phyloP scores from a whole-genome alignment of 2,113 vertebrate species.

The Hypanus sabinus region DNA sequence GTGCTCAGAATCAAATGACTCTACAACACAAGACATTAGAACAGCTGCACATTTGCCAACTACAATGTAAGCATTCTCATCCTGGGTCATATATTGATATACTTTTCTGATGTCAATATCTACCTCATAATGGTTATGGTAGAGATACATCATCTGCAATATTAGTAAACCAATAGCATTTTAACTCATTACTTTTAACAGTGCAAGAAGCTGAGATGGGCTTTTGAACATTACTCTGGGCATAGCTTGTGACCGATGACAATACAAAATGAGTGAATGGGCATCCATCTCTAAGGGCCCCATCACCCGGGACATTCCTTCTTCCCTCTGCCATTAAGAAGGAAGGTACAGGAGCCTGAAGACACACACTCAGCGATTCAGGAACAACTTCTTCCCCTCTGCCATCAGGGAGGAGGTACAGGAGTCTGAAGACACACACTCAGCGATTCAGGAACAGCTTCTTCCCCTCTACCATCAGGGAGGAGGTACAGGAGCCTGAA shows the following conservation, averaged over 20 bases:
- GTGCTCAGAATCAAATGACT: not conserved
- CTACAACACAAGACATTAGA: not conserved
- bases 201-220: not conserved
- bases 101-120: not conserved
- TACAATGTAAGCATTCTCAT: not conserved
- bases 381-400: too few relatives aligned
- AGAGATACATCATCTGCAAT: not conserved
- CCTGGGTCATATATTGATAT: not conserved
- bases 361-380: too few relatives aligned
- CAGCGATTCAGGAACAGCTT: too few relatives aligned
- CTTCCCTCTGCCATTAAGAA: too few relatives aligned
- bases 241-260: not conserved
- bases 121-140: not conserved
- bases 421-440: too few relatives aligned
- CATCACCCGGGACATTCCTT: too few relatives aligned
- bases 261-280: not conserved
- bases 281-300: too few relatives aligned
- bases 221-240: not conserved
- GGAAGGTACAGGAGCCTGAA: too few relatives aligned
- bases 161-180: not conserved
- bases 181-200: too few relatives aligned
- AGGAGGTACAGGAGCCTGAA: too few relatives aligned
- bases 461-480: too few relatives aligned
- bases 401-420: too few relatives aligned
- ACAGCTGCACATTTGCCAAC: not conserved